Evolutionary conservation across 2,888 invertebrate genomes (phyloP).

Genomic region (Megastigmus dorsalis): DNA sequence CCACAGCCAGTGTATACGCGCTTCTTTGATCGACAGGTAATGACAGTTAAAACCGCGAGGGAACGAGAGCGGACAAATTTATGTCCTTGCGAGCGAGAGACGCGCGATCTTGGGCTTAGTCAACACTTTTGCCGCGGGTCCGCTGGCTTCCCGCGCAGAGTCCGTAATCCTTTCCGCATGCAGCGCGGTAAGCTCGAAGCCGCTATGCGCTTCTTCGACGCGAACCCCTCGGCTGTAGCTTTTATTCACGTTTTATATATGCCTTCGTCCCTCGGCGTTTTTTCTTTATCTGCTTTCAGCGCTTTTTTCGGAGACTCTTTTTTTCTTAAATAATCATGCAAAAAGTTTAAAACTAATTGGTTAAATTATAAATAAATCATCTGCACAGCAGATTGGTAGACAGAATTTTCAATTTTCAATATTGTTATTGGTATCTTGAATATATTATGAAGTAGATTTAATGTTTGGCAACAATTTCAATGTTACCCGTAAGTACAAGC

Average conservation of each 20-base stretch:
- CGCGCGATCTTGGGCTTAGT: background rate
- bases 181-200: background rate
- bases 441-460: no score
- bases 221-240: background rate
- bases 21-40: constrained; percentile 39
- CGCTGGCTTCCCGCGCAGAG: no score
- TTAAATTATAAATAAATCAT: no score
- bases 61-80: no score
- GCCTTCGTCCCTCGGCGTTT: background rate
- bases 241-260: background rate
- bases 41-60: constrained; percentile 17
- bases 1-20: no score
- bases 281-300: background rate
- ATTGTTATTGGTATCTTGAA: no score
- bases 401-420: background rate
- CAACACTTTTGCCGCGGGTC: constrained; percentile 28
- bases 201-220: background rate
- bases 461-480: no score
- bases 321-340: background rate
- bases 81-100: background rate
- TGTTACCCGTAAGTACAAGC: no score
- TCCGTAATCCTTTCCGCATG: constrained; percentile 26
- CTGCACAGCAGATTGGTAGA: background rate
- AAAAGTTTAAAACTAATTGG: no score
- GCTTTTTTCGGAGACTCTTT: background rate